These are phyloP conservation scores for Eupleurogrammus muticus DNA, from an alignment of 2,797 vertebrate genomes.

Conservation along the genomic window DNA sequence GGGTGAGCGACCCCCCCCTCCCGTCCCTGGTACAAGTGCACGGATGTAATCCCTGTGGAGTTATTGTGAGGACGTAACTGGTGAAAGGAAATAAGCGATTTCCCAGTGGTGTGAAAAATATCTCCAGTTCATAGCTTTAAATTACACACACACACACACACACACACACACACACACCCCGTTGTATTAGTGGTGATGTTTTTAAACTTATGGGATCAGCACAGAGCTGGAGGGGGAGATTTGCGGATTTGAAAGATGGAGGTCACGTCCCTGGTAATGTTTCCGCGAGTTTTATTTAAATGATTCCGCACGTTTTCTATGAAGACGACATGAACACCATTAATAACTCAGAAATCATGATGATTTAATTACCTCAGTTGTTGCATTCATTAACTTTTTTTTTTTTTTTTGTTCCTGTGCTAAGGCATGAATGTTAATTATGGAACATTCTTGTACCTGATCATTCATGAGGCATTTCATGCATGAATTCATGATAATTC, in stretches of 20 bases:
- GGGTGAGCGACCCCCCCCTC: conserved; percentile 2
- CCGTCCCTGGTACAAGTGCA: neutral
- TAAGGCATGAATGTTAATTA: neutral
- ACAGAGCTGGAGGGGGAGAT: too few relatives aligned
- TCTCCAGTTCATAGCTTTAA: neutral
- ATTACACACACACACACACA: too few relatives aligned
- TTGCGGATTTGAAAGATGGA: too few relatives aligned
- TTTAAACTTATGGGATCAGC: too few relatives aligned
- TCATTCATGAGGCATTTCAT: neutral
- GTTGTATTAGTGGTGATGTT: too few relatives aligned
- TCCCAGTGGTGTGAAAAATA: neutral
- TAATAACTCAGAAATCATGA: neutral
- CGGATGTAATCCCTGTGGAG: neutral
- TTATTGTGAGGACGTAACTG: neutral
- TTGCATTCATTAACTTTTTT: neutral
- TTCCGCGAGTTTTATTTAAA: too few relatives aligned
- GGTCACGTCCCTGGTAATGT: too few relatives aligned
- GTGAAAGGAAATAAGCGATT: conserved; percentile 7
- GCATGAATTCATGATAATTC: neutral
- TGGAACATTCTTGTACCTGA: neutral
- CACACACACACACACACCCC: too few relatives aligned
- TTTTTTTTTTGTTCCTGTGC: neutral
- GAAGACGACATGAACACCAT: neutral
- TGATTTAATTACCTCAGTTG: neutral
- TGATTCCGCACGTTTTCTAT: too few relatives aligned